Evolutionary conservation across 1,140 invertebrate genomes (phyloP).

Genomic region (Phthorimaea operculella): DNA sequence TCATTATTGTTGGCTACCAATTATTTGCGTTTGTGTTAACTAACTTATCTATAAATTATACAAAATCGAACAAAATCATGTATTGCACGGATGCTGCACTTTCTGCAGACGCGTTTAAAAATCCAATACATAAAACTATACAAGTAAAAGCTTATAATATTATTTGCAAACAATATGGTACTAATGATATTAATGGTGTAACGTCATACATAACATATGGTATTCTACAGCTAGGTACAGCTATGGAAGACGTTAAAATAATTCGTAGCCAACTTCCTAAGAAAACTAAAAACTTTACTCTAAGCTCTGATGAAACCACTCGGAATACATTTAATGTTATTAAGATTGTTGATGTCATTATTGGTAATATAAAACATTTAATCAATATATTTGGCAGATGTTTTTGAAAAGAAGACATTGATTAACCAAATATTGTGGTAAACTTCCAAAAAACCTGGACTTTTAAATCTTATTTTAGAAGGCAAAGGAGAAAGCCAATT

Average conservation of each 20-base stretch:
- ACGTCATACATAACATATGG: slow-evolving; percentile 15
- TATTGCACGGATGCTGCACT: slow-evolving; percentile 55
- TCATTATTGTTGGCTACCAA: slow-evolving; percentile 64
- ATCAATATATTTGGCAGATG: no score
- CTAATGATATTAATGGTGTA: slow-evolving; percentile 25
- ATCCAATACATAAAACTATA: slow-evolving; percentile 33
- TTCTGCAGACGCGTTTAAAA: slow-evolving; percentile 30
- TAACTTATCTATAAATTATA: slow-evolving; percentile 34
- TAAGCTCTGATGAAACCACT: slow-evolving; percentile 15
- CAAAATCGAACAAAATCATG: slow-evolving; percentile 27
- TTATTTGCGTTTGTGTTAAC: slow-evolving; percentile 36
- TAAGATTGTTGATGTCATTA: no score
- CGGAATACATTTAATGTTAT: no score
- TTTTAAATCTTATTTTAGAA: no score
- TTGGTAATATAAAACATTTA: no score
- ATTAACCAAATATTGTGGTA: no score
- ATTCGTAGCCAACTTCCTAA: slow-evolving; percentile 63
- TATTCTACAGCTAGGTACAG: slow-evolving; percentile 32
- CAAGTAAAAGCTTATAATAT: slow-evolving; percentile 21
- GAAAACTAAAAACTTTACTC: slow-evolving; percentile 26
- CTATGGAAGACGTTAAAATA: slow-evolving; percentile 64
- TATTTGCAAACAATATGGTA: slow-evolving; percentile 3
- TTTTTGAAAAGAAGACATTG: no score
- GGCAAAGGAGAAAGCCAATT: no score
- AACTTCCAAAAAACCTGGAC: no score